A percentile compares a stretch with the other conserved stretches of the same genome.
These are phyloP conservation scores for Leptinotarsa tumamoca DNA, from an alignment of 2,888 invertebrate genomes.

Conservation along the genomic window DNA sequence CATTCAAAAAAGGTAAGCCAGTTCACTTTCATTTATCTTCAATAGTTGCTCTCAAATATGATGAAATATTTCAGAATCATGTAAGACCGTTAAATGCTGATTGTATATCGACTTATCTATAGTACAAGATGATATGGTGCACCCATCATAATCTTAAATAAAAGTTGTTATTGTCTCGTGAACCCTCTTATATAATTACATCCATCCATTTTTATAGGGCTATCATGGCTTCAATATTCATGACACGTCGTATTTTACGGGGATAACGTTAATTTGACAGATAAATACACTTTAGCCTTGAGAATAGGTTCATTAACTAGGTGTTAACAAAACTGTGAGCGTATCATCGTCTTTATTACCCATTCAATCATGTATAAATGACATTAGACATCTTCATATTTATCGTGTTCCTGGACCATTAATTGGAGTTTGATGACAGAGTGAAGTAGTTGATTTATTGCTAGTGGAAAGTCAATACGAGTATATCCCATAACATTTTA, in stretches of 20 bases:
- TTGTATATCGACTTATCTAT: no score
- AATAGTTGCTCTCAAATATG: no score
- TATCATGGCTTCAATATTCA: background rate
- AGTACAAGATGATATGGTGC: no score
- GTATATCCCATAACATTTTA: no score
- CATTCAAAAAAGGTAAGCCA: no score
- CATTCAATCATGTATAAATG: background rate
- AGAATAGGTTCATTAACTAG: conserved; percentile 4
- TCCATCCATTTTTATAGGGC: background rate
- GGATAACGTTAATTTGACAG: conserved; percentile 16
- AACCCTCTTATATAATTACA: background rate
- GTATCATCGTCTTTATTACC: background rate
- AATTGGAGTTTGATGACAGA: background rate
- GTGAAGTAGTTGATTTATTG: background rate
- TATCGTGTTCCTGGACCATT: background rate
- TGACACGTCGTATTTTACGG: background rate
- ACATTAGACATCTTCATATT: background rate
- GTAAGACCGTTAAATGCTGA: no score
- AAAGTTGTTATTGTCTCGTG: background rate
- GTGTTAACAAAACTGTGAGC: conserved; percentile 11
- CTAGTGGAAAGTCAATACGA: background rate
- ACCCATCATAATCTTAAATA: background rate
- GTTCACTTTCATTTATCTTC: no score
- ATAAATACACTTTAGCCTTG: background rate
- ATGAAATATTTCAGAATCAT: no score